Percentiles rank a stretch among this genome's conserved stretches.
phyloP scores from a whole-genome alignment of 1,140 invertebrate genomes.

The Drosophila watanabei region DNA sequence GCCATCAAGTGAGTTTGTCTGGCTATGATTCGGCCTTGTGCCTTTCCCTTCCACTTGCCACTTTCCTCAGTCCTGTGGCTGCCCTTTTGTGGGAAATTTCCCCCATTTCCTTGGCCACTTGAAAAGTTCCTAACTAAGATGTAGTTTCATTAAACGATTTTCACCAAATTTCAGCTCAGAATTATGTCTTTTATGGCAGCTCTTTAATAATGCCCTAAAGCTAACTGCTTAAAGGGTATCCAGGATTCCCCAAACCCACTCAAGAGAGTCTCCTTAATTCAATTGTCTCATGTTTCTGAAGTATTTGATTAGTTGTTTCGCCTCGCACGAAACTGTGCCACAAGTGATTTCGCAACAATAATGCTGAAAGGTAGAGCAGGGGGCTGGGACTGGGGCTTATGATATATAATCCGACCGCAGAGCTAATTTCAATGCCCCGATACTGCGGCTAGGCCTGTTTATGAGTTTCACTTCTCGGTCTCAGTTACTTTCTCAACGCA shows the following conservation, averaged over 20 bases:
- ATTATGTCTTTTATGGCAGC: background rate
- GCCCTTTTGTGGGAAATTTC: conserved; percentile 1
- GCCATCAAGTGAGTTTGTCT: conserved; percentile 55
- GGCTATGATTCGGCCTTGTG: conserved; percentile 21
- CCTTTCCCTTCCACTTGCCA: background rate
- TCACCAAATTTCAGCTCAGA: background rate
- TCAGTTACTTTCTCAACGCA: conserved; percentile 23
- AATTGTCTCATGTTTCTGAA: conserved; percentile 9
- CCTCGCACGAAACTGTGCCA: conserved; percentile 19
- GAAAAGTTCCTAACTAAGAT: conserved; percentile 1
- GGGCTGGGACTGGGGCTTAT: conserved; percentile 2
- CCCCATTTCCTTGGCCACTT: background rate
- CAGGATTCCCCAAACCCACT: background rate
- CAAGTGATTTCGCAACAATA: conserved; percentile 16
- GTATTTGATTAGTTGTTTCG: conserved; percentile 39
- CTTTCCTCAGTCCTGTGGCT: conserved; percentile 6
- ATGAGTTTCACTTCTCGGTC: background rate
- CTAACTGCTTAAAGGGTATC: background rate
- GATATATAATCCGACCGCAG: conserved; percentile 45
- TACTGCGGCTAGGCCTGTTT: conserved; percentile 9
- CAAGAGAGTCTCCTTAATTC: background rate
- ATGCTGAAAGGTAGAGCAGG: no score
- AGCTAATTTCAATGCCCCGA: conserved; percentile 18
- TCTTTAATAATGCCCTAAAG: background rate
- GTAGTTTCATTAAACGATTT: background rate